These are phyloP conservation scores for Grapholita molesta DNA, from an alignment of 1,140 invertebrate genomes.

Conservation along the genomic window DNA sequence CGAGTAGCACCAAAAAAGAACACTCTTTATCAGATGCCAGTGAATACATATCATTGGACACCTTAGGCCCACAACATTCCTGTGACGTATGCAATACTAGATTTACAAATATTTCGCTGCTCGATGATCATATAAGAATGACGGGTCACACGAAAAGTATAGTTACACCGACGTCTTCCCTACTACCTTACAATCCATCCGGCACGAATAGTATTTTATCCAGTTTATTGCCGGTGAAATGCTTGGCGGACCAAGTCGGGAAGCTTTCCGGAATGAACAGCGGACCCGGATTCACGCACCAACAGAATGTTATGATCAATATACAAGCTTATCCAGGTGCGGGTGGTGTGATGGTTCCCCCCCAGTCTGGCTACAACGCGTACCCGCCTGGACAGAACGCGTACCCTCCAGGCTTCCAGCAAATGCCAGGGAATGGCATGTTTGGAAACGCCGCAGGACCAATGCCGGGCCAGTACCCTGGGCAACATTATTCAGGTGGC, in stretches of 20 bases:
- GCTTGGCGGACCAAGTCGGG: slow-evolving; percentile 72
- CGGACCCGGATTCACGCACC: slow-evolving; percentile 64
- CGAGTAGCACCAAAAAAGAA: slow-evolving; percentile 58
- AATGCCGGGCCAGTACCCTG: slow-evolving; percentile 48
- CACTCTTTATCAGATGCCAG: slow-evolving; percentile 56
- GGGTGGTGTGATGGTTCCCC: slow-evolving; percentile 52
- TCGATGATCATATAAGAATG: slow-evolving; percentile 67
- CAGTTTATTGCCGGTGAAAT: slow-evolving; percentile 66
- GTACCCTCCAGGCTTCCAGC: slow-evolving; percentile 41
- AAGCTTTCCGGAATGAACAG: slow-evolving; percentile 56
- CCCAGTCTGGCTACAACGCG: slow-evolving; percentile 43
- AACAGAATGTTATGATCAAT: slow-evolving; percentile 77
- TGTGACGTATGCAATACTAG: slow-evolving; percentile 73
- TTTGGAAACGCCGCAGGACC: slow-evolving; percentile 37
- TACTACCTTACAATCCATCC: slow-evolving; percentile 54
- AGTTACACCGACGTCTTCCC: slow-evolving; percentile 43
- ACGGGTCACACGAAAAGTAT: slow-evolving; percentile 67
- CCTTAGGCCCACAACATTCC: slow-evolving; percentile 69
- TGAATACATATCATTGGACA: slow-evolving; percentile 73
- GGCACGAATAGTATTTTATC: slow-evolving; percentile 51
- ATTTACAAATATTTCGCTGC: slow-evolving; percentile 59
- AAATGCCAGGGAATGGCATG: slow-evolving; percentile 38
- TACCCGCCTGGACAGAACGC: slow-evolving; percentile 43
- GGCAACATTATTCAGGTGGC: slow-evolving; percentile 43
- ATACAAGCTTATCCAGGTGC: slow-evolving; percentile 72